Conservation (phyloP, 2,797 vertebrate genomes). For the Threskiornis aethiopicus region DNA sequence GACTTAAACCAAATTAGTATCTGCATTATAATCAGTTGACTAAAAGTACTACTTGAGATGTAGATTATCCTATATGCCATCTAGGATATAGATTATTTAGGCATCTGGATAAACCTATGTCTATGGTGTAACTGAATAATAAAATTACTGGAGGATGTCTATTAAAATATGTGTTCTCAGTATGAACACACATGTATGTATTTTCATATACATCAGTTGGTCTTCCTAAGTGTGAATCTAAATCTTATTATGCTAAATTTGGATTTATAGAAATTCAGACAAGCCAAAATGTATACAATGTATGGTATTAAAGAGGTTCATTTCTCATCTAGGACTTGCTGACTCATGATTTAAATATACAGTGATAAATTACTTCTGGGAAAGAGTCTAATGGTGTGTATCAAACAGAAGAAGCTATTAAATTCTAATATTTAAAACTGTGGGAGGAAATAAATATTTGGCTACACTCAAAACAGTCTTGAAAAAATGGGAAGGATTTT, state of each 20-base stretch:
- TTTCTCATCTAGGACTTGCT: background rate
- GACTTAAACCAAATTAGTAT: background rate
- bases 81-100: background rate
- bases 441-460: background rate
- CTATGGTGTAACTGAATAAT: background rate
- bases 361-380: background rate
- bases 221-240: background rate
- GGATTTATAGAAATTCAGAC: background rate
- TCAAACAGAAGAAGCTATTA: background rate
- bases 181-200: background rate
- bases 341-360: constrained; percentile 15
- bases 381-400: background rate
- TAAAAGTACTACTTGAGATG: background rate
- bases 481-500: background rate
- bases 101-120: background rate
- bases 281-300: background rate
- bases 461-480: background rate
- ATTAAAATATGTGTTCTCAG: background rate
- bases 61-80: background rate
- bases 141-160: background rate
- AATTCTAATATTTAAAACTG: background rate
- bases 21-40: background rate
- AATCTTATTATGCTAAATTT: background rate
- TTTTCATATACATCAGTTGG: background rate
- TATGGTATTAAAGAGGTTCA: background rate